Evolutionary conservation across 2,797 vertebrate genomes (phyloP).

Genomic region (Gadopsis bispinosus): DNA sequence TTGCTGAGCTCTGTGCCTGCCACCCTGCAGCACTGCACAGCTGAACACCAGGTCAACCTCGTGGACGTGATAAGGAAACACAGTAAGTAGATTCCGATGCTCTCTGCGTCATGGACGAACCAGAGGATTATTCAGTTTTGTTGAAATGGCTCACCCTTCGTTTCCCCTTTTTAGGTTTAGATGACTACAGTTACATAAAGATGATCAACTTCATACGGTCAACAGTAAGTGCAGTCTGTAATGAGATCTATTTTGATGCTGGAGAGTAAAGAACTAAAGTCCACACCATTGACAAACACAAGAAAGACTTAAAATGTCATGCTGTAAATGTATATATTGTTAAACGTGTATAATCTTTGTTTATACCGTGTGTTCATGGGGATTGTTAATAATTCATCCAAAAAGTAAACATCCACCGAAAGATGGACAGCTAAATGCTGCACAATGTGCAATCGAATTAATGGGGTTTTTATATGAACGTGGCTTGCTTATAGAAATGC

Average conservation of each 20-base stretch:
- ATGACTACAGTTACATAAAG: constrained; percentile 96
- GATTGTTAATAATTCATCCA: neutral
- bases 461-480: neutral
- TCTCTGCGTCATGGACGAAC: neutral
- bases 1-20: constrained; percentile 84
- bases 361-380: neutral
- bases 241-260: neutral
- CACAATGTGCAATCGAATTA: neutral
- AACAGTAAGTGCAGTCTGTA: constrained; percentile 83
- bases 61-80: constrained; percentile 84
- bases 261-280: neutral
- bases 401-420: neutral
- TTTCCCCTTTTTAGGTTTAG: constrained; percentile 84
- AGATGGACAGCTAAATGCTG: neutral
- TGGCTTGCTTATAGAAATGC: constrained; percentile 84
- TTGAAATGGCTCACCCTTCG: neutral
- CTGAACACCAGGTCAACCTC: constrained; percentile 87
- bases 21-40: constrained; percentile 88
- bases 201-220: constrained; percentile 94
- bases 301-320: neutral
- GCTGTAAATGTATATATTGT: neutral
- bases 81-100: constrained; percentile 79
- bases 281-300: neutral
- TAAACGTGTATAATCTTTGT: neutral
- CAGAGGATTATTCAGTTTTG: neutral